Evolutionary conservation across 2,113 vertebrate species (phyloP).

Genomic region (Xiphias gladius): DNA sequence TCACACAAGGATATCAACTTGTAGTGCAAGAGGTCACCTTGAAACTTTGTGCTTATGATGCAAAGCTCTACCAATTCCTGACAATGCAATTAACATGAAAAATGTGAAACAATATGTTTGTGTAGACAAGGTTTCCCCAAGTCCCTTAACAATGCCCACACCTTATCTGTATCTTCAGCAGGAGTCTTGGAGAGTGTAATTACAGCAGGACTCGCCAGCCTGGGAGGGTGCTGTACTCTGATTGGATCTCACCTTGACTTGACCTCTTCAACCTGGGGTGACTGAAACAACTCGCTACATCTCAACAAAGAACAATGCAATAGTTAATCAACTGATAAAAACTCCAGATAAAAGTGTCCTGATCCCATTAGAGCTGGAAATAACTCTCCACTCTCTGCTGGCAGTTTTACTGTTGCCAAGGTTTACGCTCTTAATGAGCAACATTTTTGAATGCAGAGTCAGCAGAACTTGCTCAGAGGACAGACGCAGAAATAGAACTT

Average conservation of each 20-base stretch:
- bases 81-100: constrained; percentile 82
- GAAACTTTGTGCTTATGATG: constrained; percentile 62
- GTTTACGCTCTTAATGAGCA: constrained; percentile 56
- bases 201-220: constrained; percentile 61
- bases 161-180: constrained; percentile 72
- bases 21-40: constrained; percentile 65
- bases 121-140: constrained; percentile 56
- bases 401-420: constrained; percentile 62
- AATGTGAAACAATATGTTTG: constrained; percentile 77
- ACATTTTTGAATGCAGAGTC: constrained; percentile 57
- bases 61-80: constrained; percentile 65
- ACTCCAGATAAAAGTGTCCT: constrained; percentile 78
- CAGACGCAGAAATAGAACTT: constrained; percentile 9
- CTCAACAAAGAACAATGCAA: constrained; percentile 72
- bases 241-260: constrained; percentile 86
- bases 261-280: constrained; percentile 71
- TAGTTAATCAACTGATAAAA: constrained; percentile 85
- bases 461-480: constrained; percentile 55
- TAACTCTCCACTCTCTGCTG: constrained; percentile 73
- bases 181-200: constrained; percentile 69
- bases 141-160: constrained; percentile 60
- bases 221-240: constrained; percentile 62
- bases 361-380: constrained; percentile 81
- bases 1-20: constrained; percentile 13
- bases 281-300: constrained; percentile 65